Conservation (phyloP, 1,140 invertebrate species). For the Tribolium castaneum region DNA sequence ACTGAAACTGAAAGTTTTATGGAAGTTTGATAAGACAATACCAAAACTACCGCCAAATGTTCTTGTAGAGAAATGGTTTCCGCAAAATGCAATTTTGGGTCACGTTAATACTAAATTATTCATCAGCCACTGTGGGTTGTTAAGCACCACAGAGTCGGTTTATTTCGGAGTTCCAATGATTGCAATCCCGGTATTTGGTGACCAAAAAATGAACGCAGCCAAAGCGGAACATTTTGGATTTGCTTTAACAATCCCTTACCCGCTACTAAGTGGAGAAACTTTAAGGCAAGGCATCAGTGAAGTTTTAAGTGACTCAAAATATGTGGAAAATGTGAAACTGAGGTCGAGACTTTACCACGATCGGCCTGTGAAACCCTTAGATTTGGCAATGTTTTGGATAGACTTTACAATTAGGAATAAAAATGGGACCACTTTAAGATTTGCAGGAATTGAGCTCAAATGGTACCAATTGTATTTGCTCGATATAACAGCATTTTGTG, state of each 20-base stretch:
- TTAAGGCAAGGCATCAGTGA: background rate
- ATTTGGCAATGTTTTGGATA: slow-evolving; percentile 8
- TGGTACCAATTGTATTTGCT: no score
- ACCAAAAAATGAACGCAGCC: background rate
- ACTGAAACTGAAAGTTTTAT: background rate
- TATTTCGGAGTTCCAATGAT: background rate
- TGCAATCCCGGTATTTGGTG: background rate
- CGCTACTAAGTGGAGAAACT: background rate
- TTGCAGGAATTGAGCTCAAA: no score
- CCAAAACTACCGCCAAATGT: background rate
- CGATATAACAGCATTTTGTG: no score
- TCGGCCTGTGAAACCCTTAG: background rate
- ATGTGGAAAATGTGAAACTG: slow-evolving; percentile 20
- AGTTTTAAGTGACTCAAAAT: background rate
- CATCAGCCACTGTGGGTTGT: background rate
- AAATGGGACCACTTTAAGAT: no score
- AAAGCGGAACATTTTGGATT: background rate
- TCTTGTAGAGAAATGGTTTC: background rate
- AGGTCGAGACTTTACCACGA: slow-evolving; percentile 16
- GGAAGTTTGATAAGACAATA: background rate
- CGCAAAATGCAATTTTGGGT: background rate
- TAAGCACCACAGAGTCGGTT: background rate
- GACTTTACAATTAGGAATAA: background rate
- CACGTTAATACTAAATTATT: background rate
- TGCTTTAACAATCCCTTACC: background rate